Base-by-base conservation (phyloP, 1,140 invertebrate species). In the Drosophila saltans region DNA sequence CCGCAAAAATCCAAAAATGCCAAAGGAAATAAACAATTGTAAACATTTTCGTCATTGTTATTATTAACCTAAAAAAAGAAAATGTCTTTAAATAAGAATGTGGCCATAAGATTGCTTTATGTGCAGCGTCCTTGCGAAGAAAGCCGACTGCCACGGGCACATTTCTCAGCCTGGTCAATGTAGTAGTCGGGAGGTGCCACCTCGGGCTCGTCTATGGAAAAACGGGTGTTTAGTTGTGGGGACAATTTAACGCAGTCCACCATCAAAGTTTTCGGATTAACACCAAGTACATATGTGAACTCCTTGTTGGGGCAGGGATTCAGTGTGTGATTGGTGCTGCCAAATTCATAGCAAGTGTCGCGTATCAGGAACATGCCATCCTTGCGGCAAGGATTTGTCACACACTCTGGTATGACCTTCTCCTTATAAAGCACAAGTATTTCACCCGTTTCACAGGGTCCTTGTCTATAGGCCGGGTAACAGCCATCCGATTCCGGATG, bases 401-500 rank as follows among this genome's bases (percentile, higher is more conserved):
- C 91, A 77, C 95, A 96, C 59, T 93, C 92, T 0, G 95, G 95
- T 28, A 94, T 92, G 0, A 93, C 90, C 24, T 93, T 92, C 57
- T 93, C 92, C 26, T 91, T 69, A 2, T 91, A 91, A 3, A 96
- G 91, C 16, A 95, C 86, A 9, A 96, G 83, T 73, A 95, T 94
- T 55, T 95, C 75, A 0, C 91, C 91, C 0, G 66, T 5, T 3
- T 81, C 52, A 80, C 96, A 96, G 0, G 95, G 95, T 0, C 95
- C 95, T 81, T 93, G 93, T 21, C 91, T 91, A 72, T 93, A 96
- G 0, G 94, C 94, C 57, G 93, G 93, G 91, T 94, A 93, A 70
- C 96, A 96, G 1, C 85, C 92, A 69, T 95, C 93, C 3, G 93
- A 93, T 16, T 90, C 75, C 10, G 95, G 94, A 76, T 95, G 93